Base-by-base conservation (phyloP, 2,888 invertebrate species). In the Zelleria hepariella region DNA sequence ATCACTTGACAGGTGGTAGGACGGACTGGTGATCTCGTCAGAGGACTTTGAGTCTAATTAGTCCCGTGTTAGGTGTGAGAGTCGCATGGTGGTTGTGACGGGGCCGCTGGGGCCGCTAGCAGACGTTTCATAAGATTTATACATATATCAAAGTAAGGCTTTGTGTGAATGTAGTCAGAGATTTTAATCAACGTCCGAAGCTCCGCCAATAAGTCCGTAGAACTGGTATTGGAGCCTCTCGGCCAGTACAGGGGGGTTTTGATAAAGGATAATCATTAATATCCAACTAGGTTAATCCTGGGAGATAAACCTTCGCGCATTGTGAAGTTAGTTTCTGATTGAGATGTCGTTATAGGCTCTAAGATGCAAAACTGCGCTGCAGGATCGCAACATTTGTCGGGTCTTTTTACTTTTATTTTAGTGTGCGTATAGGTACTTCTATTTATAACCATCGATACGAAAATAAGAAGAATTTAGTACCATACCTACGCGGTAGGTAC, bases 1-100 rank as follows among this genome's bases (percentile, higher is more conserved):
- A 86, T 88, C 87, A 88, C 88, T 80, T 86, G 87, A 87, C 88
- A 88, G 88, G 88, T 88, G 88, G 88, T 88, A 86, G 80, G 80
- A 75, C 78, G 75, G 71, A 68, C 71, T 65, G 64, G 59, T 57
- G 52, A 49, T 61, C 59, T 62, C 59, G 59, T 62, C 68, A 68
- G 42, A 62, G 66, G 64, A 75, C 76, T 78, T 73, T 67, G 64
- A 64, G 72, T 77, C 67, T 65, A 75, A 75, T 60, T 1, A 0
- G 47, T 1, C 6, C n/a, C 1, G 15, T 1, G 1, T 63, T 77
- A 79, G 68, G 66, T 73, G 63, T 63, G 60, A 61, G 61, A 71
- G 71, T 82, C 59, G 68, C 48, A 62, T 69, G 71, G 26, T 60
- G 7, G 58, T 5, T 20, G 7, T 18, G 63, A 54, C 64, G 68